Evolutionary conservation across 2,888 invertebrate species (phyloP).

Genomic region (Arenicola marina): DNA sequence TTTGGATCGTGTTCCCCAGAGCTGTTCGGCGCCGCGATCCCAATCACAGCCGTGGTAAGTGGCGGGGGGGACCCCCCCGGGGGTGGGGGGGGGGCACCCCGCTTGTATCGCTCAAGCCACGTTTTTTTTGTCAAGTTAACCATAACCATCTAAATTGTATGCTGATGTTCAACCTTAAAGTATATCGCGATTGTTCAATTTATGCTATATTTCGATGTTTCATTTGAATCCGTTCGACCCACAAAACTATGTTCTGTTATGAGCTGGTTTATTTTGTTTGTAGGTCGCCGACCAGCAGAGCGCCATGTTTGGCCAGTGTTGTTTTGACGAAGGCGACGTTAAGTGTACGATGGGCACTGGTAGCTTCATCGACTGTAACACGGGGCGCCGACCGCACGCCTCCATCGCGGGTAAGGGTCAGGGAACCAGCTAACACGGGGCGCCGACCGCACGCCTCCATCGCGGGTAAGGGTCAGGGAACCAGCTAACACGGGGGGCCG

Average conservation of each 20-base stretch:
- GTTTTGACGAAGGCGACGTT: constrained; percentile 83
- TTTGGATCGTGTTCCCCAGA: constrained; percentile 73
- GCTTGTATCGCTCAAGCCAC: no score
- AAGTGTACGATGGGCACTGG: constrained; percentile 83
- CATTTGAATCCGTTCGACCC: no score
- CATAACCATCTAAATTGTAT: no score
- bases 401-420: no score
- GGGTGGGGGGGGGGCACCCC: no score
- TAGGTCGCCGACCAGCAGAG: constrained; percentile 91
- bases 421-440: no score
- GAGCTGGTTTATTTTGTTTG: neutral
- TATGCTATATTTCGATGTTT: neutral
- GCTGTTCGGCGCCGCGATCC: constrained; percentile 78
- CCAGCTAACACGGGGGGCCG: no score
- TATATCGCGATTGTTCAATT: no score
- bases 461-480: no score
- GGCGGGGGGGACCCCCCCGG: neutral
- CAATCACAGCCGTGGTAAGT: constrained; percentile 78
- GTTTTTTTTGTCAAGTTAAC: no score
- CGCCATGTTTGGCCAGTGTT: constrained; percentile 88
- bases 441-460: no score
- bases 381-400: constrained; percentile 70
- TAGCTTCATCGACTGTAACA: constrained; percentile 55
- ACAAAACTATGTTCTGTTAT: neutral
- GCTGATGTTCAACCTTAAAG: no score